Evolutionary conservation across 1,140 invertebrate genomes (phyloP).

Genomic region (Dinothrombium tinctorium): DNA sequence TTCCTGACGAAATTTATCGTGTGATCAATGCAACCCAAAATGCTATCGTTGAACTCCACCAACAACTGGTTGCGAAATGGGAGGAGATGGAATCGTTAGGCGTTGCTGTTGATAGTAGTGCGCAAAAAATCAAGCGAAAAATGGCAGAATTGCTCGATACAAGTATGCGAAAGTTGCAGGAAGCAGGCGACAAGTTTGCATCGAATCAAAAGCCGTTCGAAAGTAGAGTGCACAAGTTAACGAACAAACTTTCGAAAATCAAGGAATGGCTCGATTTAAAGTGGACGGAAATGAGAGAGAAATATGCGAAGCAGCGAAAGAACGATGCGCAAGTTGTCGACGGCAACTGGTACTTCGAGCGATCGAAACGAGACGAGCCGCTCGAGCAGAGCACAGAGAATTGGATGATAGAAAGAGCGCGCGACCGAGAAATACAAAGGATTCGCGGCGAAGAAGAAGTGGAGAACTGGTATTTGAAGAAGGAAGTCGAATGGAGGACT

Average conservation of each 20-base stretch:
- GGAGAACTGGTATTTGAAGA: no score
- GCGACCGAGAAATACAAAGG: background rate
- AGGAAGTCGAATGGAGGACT: no score
- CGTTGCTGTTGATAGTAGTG: no score
- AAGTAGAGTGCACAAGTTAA: background rate
- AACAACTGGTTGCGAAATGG: background rate
- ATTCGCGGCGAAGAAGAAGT: no score
- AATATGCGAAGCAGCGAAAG: background rate
- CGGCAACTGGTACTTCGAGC: background rate
- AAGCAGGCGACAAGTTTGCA: background rate
- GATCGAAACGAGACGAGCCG: background rate
- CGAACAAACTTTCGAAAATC: background rate
- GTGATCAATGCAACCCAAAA: background rate
- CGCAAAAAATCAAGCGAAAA: background rate
- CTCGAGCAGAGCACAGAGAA: background rate
- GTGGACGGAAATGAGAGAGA: background rate
- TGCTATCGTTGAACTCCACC: background rate
- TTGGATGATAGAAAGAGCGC: background rate
- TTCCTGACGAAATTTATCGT: background rate
- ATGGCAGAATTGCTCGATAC: background rate
- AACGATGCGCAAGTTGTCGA: no score
- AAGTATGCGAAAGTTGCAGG: background rate
- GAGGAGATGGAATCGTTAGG: background rate
- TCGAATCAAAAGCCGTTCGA: background rate
- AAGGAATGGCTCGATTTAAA: background rate